Percentiles rank a stretch among this genome's conserved stretches.
Conservation (phyloP, 2,888 invertebrate species). For the Mechanitis mazaeus region DNA sequence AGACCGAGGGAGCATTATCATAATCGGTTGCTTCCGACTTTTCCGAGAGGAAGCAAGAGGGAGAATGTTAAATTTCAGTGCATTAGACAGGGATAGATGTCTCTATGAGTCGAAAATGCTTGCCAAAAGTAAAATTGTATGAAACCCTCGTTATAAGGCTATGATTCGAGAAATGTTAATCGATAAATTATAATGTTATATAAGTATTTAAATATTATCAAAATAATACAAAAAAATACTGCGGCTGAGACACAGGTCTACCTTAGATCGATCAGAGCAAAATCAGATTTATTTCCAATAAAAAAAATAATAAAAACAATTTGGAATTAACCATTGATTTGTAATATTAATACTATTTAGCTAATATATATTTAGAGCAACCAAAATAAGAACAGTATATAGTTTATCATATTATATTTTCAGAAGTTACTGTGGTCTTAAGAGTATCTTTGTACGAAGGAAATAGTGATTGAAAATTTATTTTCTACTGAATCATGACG, state of each 20-base stretch:
- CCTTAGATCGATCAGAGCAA: no score
- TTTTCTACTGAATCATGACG: neutral
- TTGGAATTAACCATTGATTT: no score
- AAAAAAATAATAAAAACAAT: no score
- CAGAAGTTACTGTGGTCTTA: no score
- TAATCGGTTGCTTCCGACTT: slow-evolving; percentile 48
- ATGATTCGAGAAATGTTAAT: slow-evolving; percentile 29
- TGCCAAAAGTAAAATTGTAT: slow-evolving; percentile 54
- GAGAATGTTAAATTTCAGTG: slow-evolving; percentile 7
- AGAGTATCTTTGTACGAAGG: no score
- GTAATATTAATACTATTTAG: no score
- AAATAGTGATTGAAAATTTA: neutral
- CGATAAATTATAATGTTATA: slow-evolving; percentile 13
- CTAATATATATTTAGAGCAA: no score
- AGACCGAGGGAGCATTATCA: slow-evolving; percentile 55
- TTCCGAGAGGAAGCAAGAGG: slow-evolving; percentile 18
- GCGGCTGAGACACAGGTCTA: no score
- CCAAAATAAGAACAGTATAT: no score
- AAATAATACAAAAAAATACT: neutral
- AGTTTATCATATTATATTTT: no score
- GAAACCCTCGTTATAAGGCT: slow-evolving; percentile 51
- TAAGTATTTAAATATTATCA: neutral
- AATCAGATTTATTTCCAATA: no score
- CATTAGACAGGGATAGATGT: slow-evolving; percentile 34
- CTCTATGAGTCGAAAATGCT: slow-evolving; percentile 30